phyloP scores from a whole-genome alignment of 1,140 invertebrate genomes.

The Planococcus citri region DNA sequence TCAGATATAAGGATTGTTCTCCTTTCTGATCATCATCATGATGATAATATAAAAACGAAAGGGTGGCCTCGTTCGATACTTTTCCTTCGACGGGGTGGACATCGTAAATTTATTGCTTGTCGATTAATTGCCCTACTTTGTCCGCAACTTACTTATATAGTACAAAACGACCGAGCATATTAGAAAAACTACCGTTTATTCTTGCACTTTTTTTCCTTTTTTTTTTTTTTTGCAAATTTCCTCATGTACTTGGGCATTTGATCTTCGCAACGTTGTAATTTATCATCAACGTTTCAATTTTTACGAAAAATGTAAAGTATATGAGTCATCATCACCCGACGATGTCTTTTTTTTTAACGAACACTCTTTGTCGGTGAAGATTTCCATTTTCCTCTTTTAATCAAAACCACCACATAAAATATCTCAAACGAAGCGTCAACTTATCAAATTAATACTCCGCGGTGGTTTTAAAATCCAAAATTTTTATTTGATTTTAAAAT shows the following conservation, averaged over 20 bases:
- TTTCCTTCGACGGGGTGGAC: neutral
- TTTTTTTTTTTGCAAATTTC: too few species aligned
- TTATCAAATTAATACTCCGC: neutral
- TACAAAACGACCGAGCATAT: too few species aligned
- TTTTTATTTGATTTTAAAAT: neutral
- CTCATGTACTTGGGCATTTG: too few species aligned
- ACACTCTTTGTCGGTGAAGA: neutral
- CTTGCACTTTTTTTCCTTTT: too few species aligned
- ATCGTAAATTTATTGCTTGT: constrained; percentile 2
- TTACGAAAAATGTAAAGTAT: too few species aligned
- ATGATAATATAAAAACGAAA: neutral
- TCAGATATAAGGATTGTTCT: neutral
- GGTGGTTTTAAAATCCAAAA: neutral
- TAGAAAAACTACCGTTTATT: too few species aligned
- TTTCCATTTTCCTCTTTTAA: neutral
- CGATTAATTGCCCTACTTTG: constrained; percentile 2
- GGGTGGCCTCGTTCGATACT: neutral
- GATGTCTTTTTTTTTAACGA: neutral
- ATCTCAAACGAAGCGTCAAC: neutral
- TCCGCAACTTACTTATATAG: neutral
- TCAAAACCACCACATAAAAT: neutral
- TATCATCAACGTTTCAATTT: too few species aligned
- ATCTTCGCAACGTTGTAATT: too few species aligned
- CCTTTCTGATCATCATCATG: neutral
- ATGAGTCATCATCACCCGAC: neutral